Percentiles rank a stretch among this genome's conserved stretches.
Evolutionary conservation across 2,113 vertebrate genomes (phyloP).

Genomic region (Chlamydotis undulata): DNA sequence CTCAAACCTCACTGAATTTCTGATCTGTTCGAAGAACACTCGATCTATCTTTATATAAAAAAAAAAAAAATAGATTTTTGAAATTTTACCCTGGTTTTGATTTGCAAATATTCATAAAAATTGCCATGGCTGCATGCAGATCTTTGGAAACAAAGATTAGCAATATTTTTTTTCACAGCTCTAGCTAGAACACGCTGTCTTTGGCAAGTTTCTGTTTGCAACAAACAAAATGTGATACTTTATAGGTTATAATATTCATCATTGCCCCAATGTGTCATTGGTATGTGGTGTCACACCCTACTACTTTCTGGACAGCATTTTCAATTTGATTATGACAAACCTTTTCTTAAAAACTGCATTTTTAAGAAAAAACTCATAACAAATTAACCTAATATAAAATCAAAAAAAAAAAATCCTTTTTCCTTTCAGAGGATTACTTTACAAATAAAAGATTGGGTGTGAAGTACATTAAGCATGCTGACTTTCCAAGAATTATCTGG

Average conservation of each 20-base stretch:
- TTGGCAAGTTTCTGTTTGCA: slow-evolving; percentile 68
- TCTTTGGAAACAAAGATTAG: slow-evolving; percentile 51
- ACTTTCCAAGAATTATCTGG: neutral
- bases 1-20: neutral
- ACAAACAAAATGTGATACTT: slow-evolving; percentile 64
- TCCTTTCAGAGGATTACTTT: neutral
- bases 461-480: neutral
- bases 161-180: slow-evolving; percentile 19
- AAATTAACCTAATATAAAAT: neutral
- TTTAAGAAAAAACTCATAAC: neutral
- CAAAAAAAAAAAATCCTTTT: neutral
- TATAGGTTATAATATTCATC: slow-evolving; percentile 66
- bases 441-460: neutral
- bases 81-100: neutral
- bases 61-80: neutral
- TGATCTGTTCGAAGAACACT: neutral
- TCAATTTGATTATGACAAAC: neutral
- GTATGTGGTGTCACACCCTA: slow-evolving; percentile 63
- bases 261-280: slow-evolving; percentile 62
- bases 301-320: slow-evolving; percentile 54
- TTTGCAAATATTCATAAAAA: slow-evolving; percentile 27
- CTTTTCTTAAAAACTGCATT: slow-evolving; percentile 12
- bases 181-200: slow-evolving; percentile 23
- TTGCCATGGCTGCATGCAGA: neutral
- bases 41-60: neutral